Percentiles rank a stretch among this genome's conserved stretches.
phyloP scores from a whole-genome alignment of 2,797 vertebrate species.

The Trachops cirrhosus region DNA sequence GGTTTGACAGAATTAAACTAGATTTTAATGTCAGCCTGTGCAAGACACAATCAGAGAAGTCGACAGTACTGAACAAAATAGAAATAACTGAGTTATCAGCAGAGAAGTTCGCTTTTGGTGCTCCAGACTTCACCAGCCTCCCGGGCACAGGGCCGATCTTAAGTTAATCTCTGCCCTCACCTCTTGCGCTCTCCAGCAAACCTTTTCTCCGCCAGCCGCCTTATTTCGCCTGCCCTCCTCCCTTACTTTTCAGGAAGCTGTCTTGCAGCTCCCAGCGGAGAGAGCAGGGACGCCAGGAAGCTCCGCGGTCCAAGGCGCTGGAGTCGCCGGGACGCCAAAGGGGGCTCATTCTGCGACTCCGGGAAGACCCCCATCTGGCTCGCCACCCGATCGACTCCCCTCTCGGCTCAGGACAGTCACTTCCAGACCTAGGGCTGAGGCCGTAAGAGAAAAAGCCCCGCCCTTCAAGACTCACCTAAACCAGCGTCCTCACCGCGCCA shows the following conservation, averaged over 20 bases:
- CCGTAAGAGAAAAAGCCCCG: too few relatives aligned
- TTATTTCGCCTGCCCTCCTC: not conserved
- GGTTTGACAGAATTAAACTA: not conserved
- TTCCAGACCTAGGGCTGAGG: too few relatives aligned
- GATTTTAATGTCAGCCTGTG: not conserved
- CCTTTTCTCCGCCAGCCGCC: fast-evolving
- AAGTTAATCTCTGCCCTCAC: fast-evolving
- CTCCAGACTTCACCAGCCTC: not conserved
- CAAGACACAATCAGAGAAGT: not conserved
- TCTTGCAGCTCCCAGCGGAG: not conserved
- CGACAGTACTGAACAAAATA: not conserved
- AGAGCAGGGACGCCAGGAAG: not conserved
- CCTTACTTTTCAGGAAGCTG: not conserved
- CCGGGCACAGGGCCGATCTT: not conserved
- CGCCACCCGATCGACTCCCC: not conserved
- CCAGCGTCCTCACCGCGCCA: fast-evolving
- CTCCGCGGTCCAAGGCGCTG: not conserved
- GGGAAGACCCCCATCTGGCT: not conserved
- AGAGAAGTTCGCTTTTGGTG: too few relatives aligned
- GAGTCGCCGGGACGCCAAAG: not conserved
- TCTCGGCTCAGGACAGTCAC: not conserved
- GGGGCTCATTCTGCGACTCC: not conserved
- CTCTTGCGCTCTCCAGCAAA: fast-evolving
- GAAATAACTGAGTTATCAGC: not conserved
- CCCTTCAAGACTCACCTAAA: not conserved